phyloP scores from a whole-genome alignment of 2,113 vertebrate genomes.

The Cinclus cinclus region DNA sequence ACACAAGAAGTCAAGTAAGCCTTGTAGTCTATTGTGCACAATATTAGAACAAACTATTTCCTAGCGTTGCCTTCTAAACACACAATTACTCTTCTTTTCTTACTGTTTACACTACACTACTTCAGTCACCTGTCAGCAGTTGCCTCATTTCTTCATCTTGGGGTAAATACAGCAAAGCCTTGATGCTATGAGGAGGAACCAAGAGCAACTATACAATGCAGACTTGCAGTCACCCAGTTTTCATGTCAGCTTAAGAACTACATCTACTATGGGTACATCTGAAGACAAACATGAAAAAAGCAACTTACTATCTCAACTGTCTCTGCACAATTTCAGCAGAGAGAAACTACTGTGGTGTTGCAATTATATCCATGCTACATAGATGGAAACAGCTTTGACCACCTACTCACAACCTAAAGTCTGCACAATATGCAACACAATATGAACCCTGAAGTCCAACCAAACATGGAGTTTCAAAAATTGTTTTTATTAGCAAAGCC shows the following conservation, averaged over 20 bases:
- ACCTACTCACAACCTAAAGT: not conserved
- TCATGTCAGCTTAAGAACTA: not conserved
- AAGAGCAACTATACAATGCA: not conserved
- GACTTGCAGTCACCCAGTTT: not conserved
- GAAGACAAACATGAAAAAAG: not conserved
- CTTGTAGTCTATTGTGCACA: not conserved
- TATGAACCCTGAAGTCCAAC: not conserved
- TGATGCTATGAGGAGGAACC: not conserved
- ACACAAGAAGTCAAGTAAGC: not conserved
- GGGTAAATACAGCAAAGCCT: not conserved
- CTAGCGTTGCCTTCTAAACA: not conserved
- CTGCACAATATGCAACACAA: not conserved
- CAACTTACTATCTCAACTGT: not conserved
- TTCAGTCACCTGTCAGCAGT: not conserved
- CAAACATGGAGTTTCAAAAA: not conserved
- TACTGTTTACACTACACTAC: not conserved
- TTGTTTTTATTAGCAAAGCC: not conserved
- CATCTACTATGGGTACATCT: not conserved
- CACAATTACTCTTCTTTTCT: not conserved
- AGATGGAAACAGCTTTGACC: not conserved
- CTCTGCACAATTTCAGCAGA: not conserved
- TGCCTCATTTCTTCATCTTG: not conserved
- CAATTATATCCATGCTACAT: not conserved
- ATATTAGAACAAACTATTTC: not conserved
- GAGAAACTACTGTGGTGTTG: not conserved